Percentiles rank a stretch among this genome's conserved stretches.
Conservation (phyloP, 2,888 invertebrate genomes). For the Stenichneumon culpator region DNA sequence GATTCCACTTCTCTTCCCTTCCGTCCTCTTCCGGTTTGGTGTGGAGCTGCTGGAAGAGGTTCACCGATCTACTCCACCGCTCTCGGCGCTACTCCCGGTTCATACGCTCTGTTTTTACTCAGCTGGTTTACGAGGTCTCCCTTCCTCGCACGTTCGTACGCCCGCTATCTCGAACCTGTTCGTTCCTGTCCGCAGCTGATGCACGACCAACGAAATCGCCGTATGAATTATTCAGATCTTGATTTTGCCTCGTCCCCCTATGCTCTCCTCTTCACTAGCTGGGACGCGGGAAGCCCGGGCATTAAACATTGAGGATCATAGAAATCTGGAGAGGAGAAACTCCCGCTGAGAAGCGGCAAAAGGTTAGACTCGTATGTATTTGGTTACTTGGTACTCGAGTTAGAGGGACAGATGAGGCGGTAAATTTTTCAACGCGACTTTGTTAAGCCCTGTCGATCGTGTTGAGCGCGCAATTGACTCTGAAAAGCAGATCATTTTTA, state of each 20-base stretch:
- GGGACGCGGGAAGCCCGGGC: constrained; percentile 17
- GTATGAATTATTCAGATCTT: constrained; percentile 75
- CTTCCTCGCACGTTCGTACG: constrained; percentile 23
- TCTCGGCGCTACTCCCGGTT: constrained; percentile 12
- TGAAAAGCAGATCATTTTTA: neutral
- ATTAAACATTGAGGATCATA: constrained; percentile 56
- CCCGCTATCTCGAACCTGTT: constrained; percentile 24
- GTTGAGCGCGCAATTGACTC: neutral
- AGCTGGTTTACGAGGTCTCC: constrained; percentile 14
- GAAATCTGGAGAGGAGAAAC: constrained; percentile 39
- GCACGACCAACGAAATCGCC: constrained; percentile 67
- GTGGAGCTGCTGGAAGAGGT: constrained; percentile 30
- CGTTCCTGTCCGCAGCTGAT: constrained; percentile 56
- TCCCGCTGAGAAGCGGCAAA: neutral
- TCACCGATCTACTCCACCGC: constrained; percentile 47
- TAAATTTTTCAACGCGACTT: neutral
- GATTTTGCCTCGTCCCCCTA: constrained; percentile 41
- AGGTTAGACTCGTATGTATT: constrained; percentile 8
- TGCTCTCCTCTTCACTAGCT: constrained; percentile 13
- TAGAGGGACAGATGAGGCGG: neutral
- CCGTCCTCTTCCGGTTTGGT: neutral
- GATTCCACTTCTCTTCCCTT: neutral
- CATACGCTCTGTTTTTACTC: constrained; percentile 28
- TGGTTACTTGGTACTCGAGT: neutral
- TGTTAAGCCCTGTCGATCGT: neutral